Conservation (phyloP, 2,888 invertebrate species). For the Dinocampus coccinellae region DNA sequence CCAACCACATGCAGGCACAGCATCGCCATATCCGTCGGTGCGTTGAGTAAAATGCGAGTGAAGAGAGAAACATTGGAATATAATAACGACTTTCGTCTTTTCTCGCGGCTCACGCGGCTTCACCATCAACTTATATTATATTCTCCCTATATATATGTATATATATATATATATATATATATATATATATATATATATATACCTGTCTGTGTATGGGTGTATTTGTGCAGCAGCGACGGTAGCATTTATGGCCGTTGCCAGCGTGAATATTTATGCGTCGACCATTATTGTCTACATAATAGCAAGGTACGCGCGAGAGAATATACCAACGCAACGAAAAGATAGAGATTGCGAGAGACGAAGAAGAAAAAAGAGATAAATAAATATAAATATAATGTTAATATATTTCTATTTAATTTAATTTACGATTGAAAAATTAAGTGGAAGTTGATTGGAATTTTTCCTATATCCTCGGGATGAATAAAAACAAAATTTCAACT, state of each 20-base stretch:
- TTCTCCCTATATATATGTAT: constrained; percentile 23
- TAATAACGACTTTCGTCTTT: not conserved
- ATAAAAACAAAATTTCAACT: no score
- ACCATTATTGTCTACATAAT: constrained; percentile 67
- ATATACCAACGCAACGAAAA: constrained; percentile 26
- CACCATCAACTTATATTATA: not conserved
- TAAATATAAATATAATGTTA: constrained; percentile 22
- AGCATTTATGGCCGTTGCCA: constrained; percentile 65
- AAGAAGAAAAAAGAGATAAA: constrained; percentile 9
- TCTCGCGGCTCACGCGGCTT: not conserved
- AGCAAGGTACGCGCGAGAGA: constrained; percentile 49
- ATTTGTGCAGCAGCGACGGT: constrained; percentile 61
- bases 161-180: constrained; percentile 19
- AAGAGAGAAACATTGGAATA: no score
- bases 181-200: constrained; percentile 17
- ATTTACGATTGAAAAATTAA: no score
- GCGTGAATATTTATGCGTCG: constrained; percentile 67
- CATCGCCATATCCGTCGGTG: not conserved
- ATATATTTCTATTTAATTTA: no score
- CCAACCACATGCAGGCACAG: not conserved
- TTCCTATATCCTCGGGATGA: no score
- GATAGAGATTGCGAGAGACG: constrained; percentile 10
- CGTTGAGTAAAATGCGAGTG: not conserved
- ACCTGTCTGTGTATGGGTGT: no score
- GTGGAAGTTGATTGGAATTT: no score